These are phyloP conservation scores for Tamias sibiricus DNA, from an alignment of 2,113 vertebrate species.

Conservation along the genomic window DNA sequence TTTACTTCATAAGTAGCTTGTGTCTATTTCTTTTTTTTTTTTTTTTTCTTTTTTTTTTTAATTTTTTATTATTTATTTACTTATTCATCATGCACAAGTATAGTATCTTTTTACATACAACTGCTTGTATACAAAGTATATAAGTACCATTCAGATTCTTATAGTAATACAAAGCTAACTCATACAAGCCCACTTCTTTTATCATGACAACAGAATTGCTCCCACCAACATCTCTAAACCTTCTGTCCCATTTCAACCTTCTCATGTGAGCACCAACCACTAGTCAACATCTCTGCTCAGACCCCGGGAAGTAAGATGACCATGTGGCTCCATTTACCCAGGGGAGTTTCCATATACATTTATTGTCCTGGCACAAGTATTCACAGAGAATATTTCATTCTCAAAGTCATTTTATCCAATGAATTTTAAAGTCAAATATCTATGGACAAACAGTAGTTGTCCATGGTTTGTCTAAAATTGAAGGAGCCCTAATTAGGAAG, in stretches of 20 bases:
- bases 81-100: no score
- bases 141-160: no score
- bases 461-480: not conserved
- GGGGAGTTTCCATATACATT: not conserved
- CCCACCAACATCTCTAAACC: not conserved
- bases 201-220: not conserved
- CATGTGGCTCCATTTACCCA: not conserved
- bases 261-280: not conserved
- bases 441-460: not conserved
- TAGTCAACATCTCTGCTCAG: not conserved
- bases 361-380: not conserved
- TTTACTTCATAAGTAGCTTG: not conserved
- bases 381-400: not conserved
- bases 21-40: no score
- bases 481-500: no score
- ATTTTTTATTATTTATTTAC: no score
- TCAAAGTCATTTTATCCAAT: not conserved
- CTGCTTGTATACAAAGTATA: no score
- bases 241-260: not conserved
- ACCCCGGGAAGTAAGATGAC: not conserved
- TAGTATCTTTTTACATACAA: no score
- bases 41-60: no score
- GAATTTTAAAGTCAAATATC: not conserved
- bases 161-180: not conserved
- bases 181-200: not conserved